A percentile compares a stretch with the other conserved stretches of the same genome.
phyloP scores from a whole-genome alignment of 2,113 vertebrate species.

The Meleagris gallopavo region DNA sequence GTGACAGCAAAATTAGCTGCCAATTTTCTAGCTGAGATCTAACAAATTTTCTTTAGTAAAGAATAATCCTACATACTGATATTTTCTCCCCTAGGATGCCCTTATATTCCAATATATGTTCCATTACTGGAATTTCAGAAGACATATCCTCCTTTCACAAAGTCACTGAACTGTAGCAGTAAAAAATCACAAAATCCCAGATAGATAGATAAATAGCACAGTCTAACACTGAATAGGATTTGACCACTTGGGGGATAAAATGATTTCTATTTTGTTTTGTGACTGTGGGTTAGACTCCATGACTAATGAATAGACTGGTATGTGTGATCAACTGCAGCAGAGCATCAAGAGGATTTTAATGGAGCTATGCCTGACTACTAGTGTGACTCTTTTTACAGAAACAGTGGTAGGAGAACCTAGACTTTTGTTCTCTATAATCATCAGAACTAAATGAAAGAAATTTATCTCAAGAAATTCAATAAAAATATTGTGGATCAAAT shows the following conservation, averaged over 20 bases:
- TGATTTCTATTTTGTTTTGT: slow-evolving; percentile 36
- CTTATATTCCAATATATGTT: not conserved
- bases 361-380: not conserved
- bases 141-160: slow-evolving; percentile 22
- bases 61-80: not conserved
- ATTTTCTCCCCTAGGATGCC: not conserved
- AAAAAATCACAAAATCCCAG: not conserved
- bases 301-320: slow-evolving; percentile 12
- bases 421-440: not conserved
- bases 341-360: slow-evolving; percentile 4
- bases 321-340: not conserved
- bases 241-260: slow-evolving; percentile 16
- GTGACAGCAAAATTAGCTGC: slow-evolving; percentile 44
- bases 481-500: not conserved
- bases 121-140: slow-evolving; percentile 10
- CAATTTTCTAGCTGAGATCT: not conserved
- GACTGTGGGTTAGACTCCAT: not conserved
- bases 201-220: slow-evolving; percentile 17
- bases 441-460: not conserved
- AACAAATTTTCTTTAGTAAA: not conserved
- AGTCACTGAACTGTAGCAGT: slow-evolving; percentile 32
- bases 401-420: not conserved
- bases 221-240: not conserved
- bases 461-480: slow-evolving; percentile 7
- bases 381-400: not conserved